Conservation (phyloP, 2,113 vertebrate species). For the Oreocharis arfaki region DNA sequence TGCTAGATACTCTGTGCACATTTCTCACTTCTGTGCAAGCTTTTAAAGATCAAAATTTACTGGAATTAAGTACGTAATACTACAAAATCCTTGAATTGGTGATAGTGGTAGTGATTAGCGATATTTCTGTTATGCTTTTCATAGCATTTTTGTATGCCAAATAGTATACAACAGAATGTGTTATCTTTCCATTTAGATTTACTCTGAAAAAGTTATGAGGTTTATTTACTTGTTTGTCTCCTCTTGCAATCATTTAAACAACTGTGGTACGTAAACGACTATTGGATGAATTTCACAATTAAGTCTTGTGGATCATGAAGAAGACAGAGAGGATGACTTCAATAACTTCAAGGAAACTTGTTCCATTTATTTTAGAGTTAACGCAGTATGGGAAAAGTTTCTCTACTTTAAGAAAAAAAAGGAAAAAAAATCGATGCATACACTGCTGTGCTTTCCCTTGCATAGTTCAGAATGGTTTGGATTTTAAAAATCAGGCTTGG, state of each 20-base stretch:
- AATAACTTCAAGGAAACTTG: neutral
- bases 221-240: neutral
- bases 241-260: neutral
- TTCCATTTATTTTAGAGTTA: constrained; percentile 33
- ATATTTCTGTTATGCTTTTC: neutral
- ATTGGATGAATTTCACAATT: neutral
- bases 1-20: neutral
- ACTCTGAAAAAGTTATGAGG: neutral
- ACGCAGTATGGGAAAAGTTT: neutral
- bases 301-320: neutral
- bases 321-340: neutral
- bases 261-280: neutral
- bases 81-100: neutral
- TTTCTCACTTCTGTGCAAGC: neutral
- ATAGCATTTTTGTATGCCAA: neutral
- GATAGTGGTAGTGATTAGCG: neutral
- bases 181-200: neutral
- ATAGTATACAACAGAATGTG: neutral
- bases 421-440: neutral
- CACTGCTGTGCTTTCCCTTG: constrained; percentile 7
- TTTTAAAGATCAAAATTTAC: neutral
- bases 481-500: constrained; percentile 30
- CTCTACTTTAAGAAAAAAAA: neutral
- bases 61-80: neutral
- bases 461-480: constrained; percentile 8